Conservation (phyloP, 2,797 vertebrate species). For the Babyrousa celebensis region DNA sequence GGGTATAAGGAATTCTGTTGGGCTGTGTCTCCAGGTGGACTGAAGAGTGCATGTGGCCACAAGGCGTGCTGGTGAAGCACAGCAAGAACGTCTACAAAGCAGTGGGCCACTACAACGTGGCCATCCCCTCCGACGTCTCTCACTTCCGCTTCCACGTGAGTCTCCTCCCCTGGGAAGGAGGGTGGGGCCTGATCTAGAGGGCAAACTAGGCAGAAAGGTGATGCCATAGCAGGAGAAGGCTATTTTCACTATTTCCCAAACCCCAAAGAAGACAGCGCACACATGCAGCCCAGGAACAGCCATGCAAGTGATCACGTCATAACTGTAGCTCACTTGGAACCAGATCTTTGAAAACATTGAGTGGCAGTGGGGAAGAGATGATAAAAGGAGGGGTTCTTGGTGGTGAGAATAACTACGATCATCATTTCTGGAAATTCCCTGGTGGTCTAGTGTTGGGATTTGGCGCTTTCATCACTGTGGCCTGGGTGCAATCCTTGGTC, state of each 20-base stretch:
- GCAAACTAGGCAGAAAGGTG: not conserved
- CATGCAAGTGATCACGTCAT: not conserved
- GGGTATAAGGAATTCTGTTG: constrained; percentile 5
- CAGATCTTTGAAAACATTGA: constrained; percentile 8
- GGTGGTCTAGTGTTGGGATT: no score
- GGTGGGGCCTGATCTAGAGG: not conserved
- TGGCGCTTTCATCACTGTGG: no score
- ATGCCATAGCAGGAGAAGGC: constrained; percentile 9
- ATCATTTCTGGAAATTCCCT: no score
- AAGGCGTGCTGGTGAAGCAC: constrained; percentile 98
- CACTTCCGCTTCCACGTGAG: constrained; percentile 99
- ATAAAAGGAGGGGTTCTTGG: constrained; percentile 4
- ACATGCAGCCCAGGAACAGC: not conserved
- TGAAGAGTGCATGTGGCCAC: constrained; percentile 99
- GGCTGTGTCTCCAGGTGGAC: constrained; percentile 94
- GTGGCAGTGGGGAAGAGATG: not conserved
- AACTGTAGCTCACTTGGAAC: not conserved
- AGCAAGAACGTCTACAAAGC: constrained; percentile 99
- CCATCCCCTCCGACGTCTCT: constrained; percentile 98
- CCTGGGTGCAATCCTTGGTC: no score
- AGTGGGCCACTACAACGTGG: constrained; percentile 99
- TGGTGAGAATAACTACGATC: not conserved
- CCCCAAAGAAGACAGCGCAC: not conserved
- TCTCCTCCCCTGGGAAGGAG: constrained; percentile 21
- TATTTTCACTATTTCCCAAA: constrained; percentile 47